phyloP scores from a whole-genome alignment of 1,140 invertebrate genomes.

The Oryctes rhinoceros region DNA sequence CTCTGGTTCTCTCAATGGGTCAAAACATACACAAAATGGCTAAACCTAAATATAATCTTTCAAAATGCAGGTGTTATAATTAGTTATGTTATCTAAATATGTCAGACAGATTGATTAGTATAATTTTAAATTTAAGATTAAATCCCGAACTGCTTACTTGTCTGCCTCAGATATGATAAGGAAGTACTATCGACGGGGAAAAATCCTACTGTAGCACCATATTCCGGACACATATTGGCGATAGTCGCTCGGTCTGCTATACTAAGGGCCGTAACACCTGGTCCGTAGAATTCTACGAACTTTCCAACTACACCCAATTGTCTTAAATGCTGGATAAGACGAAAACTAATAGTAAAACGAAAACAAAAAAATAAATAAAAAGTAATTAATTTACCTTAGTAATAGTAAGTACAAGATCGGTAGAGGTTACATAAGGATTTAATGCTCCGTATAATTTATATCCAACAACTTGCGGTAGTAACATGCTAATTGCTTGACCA shows the following conservation, averaged over 20 bases:
- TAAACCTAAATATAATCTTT: no score
- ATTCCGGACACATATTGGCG: slow-evolving; percentile 98
- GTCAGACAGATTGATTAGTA: no score
- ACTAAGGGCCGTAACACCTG: slow-evolving; percentile 87
- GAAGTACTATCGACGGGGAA: slow-evolving; percentile 94
- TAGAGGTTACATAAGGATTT: slow-evolving; percentile 89
- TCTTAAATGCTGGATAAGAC: slow-evolving; percentile 78
- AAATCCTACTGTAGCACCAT: slow-evolving; percentile 95
- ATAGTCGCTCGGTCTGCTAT: slow-evolving; percentile 95
- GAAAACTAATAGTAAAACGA: neutral
- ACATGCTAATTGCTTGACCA: slow-evolving; percentile 96
- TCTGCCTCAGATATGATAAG: slow-evolving; percentile 86
- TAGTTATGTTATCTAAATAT: no score
- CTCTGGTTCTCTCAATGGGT: no score
- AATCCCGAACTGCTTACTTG: slow-evolving; percentile 69
- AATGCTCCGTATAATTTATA: slow-evolving; percentile 88
- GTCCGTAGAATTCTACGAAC: slow-evolving; percentile 98
- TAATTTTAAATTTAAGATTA: no score
- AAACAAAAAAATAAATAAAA: neutral
- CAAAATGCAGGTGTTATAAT: no score
- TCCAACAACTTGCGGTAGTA: slow-evolving; percentile 94
- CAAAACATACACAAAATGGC: no score
- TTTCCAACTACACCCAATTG: slow-evolving; percentile 96
- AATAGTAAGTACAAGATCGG: slow-evolving; percentile 96
- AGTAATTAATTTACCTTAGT: slow-evolving; percentile 78